Base-by-base conservation (phyloP, 2,888 invertebrate genomes). In the Antitype chi region DNA sequence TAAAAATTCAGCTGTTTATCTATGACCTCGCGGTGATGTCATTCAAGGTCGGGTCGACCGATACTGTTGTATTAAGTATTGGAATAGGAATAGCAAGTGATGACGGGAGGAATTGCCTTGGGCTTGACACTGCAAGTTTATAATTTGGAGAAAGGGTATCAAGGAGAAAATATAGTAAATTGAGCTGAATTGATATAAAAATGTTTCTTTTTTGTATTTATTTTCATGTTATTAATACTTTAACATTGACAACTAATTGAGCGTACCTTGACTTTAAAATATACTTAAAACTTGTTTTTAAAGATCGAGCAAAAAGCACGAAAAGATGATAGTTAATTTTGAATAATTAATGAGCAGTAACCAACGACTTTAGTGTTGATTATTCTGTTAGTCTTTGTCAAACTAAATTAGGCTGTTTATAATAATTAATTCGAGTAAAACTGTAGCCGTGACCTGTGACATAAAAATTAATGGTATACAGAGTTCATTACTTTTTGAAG, bases 11-110 rank as follows among this genome's bases (percentile, higher is more conserved):
- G 80, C 81, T 84, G 67, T 60, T 76, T 73, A 78, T 71, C 78
- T 76, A 38, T 80, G 89, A 87, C 88, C 86, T 89, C 87, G 87
- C 72, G 76, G 53, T 91, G 88, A 90, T 86, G 91, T 90, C 90
- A 90, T 82, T 47, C 83, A 85, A 84, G 86, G 89, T 86, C 85
- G 76, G 85, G 85, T 84, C 82, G 82, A 53, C 38, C 82, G 67
- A 64, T 55, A 59, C 70, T 38, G 57, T 25, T n/a, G 52, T 47
- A 78, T 74, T 86, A 86, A 13, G 74, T 86, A 15, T 78, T 55
- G 32, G 28, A 25, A 69, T 76, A 8, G 57, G n/a, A 49, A 85
- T 74, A 59, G 81, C 67, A 81, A 64, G 63, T 85, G 53, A 4
- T 77, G 77, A 73, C 55, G 17, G 57, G 43, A 68, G 49, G 13